Base-by-base conservation (phyloP, 2,113 vertebrate species). In the Pollachius pollachius region DNA sequence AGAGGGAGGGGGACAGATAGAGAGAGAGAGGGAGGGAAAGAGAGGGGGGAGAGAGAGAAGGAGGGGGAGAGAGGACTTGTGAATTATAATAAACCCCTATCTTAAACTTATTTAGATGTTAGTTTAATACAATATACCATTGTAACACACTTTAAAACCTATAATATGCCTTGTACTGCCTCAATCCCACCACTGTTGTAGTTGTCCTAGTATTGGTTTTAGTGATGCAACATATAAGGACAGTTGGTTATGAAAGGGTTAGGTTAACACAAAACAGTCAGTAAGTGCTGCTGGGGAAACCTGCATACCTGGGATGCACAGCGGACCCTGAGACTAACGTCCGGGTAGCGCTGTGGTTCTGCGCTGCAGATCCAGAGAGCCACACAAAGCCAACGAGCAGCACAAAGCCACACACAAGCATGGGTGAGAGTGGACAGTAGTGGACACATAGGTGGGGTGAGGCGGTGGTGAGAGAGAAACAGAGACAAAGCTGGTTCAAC, bases 301-400 rank as follows among this genome's bases (percentile, higher is more conserved):
- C 62, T 75, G 67, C 74, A 79, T 85, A 84, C 95, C 95, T 72
- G 95, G 93, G 88, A 95, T 13, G 90, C 85, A 95, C 94, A 94
- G 94, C 83, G 89, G 97, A 84, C 87, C 94, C 90, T 85, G 93
- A 82, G 54, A 94, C 94, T 91, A 96, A 94, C 89, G 72, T 96
- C 94, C 78, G 64, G 30, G 57, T 48, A 13, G 41, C 62, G 72
- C 65, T 64, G 80, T 77, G 73, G 71, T 72, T 75, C 76, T 84
- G 70, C 69, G 67, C 66, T 70, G 74, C 88, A 94, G 92, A 67
- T 94, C 93, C 87, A 94, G 92, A 67, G 93, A 95, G 83, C 92
- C 94, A 90, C 93, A 91, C 72, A 91, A 90, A 3, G 30, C 41
- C 8, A 13, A 27, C 90, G 91, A 88, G 93, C 92, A 83, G 94